Conservation (phyloP, 2,888 invertebrate genomes). For the Drosophila kokeensis region DNA sequence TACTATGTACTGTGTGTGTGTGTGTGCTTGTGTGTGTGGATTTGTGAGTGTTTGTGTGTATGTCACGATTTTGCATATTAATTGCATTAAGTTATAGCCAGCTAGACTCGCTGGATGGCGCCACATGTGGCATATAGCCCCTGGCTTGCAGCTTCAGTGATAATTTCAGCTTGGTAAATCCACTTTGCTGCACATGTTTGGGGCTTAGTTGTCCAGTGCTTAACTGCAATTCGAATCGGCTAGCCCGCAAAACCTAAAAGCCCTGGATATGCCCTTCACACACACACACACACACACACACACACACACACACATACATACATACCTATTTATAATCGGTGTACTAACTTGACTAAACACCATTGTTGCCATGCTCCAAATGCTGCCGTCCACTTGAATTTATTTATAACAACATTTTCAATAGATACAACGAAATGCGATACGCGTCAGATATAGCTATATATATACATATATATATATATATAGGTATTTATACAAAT, state of each 20-base stretch:
- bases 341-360: slow-evolving; percentile 43
- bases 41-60: slow-evolving; percentile 29
- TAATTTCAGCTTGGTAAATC: slow-evolving; percentile 78
- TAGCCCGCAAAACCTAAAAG: slow-evolving; percentile 36
- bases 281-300: not conserved
- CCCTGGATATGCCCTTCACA: slow-evolving; percentile 21
- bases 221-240: slow-evolving; percentile 59
- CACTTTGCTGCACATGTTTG: slow-evolving; percentile 79
- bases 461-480: slow-evolving; percentile 11
- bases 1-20: slow-evolving; percentile 1
- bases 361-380: slow-evolving; percentile 47
- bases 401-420: slow-evolving; percentile 68
- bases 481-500: not conserved
- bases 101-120: slow-evolving; percentile 61
- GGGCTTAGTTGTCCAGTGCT: slow-evolving; percentile 63
- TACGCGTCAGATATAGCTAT: slow-evolving; percentile 42
- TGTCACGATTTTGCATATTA: slow-evolving; percentile 84
- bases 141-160: slow-evolving; percentile 61
- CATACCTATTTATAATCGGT: slow-evolving; percentile 32
- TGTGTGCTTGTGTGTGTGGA: slow-evolving; percentile 14
- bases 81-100: slow-evolving; percentile 83
- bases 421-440: slow-evolving; percentile 65
- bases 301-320: slow-evolving; percentile 3
- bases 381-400: slow-evolving; percentile 55
- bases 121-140: slow-evolving; percentile 69